A percentile compares a stretch with the other conserved stretches of the same genome.
These are phyloP conservation scores for Austrofundulus limnaeus DNA, from an alignment of 2,113 vertebrate genomes.

Conservation along the genomic window DNA sequence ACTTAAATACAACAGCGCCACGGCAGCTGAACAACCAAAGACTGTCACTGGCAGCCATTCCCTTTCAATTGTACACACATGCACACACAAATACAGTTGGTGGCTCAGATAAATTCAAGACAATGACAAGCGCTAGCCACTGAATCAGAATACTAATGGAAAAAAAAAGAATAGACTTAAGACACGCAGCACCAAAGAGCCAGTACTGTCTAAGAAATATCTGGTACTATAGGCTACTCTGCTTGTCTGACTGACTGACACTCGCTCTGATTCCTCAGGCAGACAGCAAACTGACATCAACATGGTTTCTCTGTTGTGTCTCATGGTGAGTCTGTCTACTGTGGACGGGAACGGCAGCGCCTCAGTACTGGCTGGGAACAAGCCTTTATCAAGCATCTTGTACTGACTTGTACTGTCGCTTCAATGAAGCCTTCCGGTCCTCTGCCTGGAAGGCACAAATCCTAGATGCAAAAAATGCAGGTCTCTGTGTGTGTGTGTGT, in stretches of 20 bases:
- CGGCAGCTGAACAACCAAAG: conserved; percentile 64
- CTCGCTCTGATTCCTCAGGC: conserved; percentile 70
- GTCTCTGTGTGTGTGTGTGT: neutral
- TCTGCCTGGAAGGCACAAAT: conserved; percentile 26
- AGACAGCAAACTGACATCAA: conserved; percentile 71
- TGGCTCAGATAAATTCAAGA: conserved; percentile 62
- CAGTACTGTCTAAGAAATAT: conserved; percentile 57
- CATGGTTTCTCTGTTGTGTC: conserved; percentile 65
- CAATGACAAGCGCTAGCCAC: conserved; percentile 72
- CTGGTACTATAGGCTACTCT: conserved; percentile 71
- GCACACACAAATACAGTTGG: conserved; percentile 45
- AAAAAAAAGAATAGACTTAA: conserved; percentile 36
- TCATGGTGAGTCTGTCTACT: conserved; percentile 63
- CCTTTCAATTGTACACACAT: conserved; percentile 48
- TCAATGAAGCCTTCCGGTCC: conserved; percentile 26
- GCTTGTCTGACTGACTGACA: conserved; percentile 72
- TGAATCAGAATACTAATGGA: conserved; percentile 72
- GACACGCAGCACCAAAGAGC: conserved; percentile 65
- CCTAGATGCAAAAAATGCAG: conserved; percentile 15
- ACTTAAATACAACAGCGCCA: conserved; percentile 53
- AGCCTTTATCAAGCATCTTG: conserved; percentile 52
- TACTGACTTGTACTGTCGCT: conserved; percentile 48
- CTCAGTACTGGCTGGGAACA: conserved; percentile 49
- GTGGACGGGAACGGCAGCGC: conserved; percentile 61
- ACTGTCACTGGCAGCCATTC: conserved; percentile 61